Evolutionary conservation across 1,140 invertebrate species (phyloP).

Genomic region (Acromyrmex charruanus): DNA sequence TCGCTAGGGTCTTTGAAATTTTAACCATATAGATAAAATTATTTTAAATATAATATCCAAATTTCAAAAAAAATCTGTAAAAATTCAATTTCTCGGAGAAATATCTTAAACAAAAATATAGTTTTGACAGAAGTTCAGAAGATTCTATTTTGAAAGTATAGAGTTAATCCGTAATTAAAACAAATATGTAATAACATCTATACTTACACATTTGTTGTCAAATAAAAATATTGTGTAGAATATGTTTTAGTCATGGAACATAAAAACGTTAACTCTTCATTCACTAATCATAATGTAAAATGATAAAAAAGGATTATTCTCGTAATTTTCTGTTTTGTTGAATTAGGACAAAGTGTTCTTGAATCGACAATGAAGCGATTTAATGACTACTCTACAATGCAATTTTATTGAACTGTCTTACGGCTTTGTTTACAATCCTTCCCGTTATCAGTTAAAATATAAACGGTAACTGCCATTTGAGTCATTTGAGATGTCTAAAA

Average conservation of each 20-base stretch:
- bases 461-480: not conserved
- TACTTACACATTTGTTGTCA: not conserved
- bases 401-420: slow-evolving; percentile 62
- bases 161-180: not conserved
- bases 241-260: not conserved
- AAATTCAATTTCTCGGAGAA: no score
- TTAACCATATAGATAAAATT: no score
- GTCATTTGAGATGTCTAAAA: slow-evolving; percentile 35
- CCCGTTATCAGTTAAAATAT: not conserved
- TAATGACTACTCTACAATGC: slow-evolving; percentile 29
- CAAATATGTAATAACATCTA: not conserved
- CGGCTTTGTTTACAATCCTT: slow-evolving; percentile 63
- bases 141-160: not conserved
- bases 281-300: not conserved
- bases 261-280: not conserved
- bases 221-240: not conserved
- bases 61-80: no score
- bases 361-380: slow-evolving; percentile 6
- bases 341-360: not conserved
- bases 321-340: not conserved
- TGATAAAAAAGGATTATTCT: not conserved
- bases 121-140: not conserved
- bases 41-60: no score
- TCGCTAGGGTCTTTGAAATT: no score
- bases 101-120: not conserved